These are phyloP conservation scores for Aethina tumida DNA, from an alignment of 1,140 invertebrate species.

Conservation along the genomic window DNA sequence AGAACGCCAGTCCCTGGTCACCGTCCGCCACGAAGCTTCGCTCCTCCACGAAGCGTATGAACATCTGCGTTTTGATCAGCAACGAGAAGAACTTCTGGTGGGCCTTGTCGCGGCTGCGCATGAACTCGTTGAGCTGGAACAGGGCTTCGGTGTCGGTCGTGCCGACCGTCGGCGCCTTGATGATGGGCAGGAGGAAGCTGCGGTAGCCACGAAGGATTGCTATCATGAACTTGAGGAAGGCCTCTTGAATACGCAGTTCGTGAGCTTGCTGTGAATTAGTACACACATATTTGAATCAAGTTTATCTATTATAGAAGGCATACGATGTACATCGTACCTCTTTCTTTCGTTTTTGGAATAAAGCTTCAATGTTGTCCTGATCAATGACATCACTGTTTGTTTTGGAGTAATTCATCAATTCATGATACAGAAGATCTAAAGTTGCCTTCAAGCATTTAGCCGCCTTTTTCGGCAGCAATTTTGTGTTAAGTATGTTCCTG, in stretches of 20 bases:
- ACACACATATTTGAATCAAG: neutral
- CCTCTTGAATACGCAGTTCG: conserved; percentile 93
- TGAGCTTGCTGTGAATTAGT: conserved; percentile 54
- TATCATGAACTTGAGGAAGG: conserved; percentile 94
- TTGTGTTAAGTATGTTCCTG: conserved; percentile 60
- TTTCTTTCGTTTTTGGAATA: conserved; percentile 61
- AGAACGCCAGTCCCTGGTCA: conserved; percentile 89
- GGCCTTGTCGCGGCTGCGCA: conserved; percentile 60
- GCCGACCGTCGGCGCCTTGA: conserved; percentile 82
- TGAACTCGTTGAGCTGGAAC: conserved; percentile 85
- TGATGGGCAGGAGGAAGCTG: conserved; percentile 84
- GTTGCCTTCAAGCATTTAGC: conserved; percentile 65
- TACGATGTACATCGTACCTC: conserved; percentile 40
- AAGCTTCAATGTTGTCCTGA: conserved; percentile 49
- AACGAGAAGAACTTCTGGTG: conserved; percentile 86
- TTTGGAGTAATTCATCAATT: conserved; percentile 20
- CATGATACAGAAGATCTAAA: conserved; percentile 49
- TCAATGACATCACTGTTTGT: too few relatives aligned
- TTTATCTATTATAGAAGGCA: conserved; percentile 1
- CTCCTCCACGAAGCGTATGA: conserved; percentile 97
- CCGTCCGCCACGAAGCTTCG: conserved; percentile 96
- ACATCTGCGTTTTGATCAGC: conserved; percentile 92
- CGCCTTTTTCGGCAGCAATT: conserved; percentile 83
- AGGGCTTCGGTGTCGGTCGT: conserved; percentile 91
- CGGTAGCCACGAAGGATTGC: conserved; percentile 87